Evolutionary conservation across 2,113 vertebrate genomes (phyloP).

Genomic region (Crypturellus undulatus): DNA sequence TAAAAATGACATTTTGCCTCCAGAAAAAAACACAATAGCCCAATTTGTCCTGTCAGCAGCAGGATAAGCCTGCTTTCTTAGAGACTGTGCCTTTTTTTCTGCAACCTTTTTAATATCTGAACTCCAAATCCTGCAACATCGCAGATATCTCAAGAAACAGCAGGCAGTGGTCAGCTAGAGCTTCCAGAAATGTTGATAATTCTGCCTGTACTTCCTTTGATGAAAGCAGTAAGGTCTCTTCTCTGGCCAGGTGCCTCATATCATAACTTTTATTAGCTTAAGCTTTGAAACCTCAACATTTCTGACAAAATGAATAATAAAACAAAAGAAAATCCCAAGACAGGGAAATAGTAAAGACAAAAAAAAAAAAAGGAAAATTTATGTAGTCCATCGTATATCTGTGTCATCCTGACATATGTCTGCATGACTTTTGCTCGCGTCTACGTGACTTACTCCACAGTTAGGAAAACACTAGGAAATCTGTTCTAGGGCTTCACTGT

Average conservation of each 20-base stretch:
- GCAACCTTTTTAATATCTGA: neutral
- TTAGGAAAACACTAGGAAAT: neutral
- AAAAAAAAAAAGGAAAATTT: neutral
- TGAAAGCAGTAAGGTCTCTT: neutral
- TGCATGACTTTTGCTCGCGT: neutral
- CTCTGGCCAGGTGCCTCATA: neutral
- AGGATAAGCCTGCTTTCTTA: no score
- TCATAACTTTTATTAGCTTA: neutral
- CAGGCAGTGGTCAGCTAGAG: neutral
- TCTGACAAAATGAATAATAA: neutral
- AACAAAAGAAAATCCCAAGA: neutral
- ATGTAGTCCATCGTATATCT: neutral
- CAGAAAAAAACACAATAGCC: neutral
- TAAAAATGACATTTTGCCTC: neutral
- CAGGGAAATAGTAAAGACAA: neutral
- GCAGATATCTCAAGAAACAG: neutral
- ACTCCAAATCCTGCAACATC: neutral
- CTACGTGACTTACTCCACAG: neutral
- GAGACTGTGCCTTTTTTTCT: neutral
- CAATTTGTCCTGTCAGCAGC: neutral
- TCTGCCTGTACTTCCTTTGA: neutral
- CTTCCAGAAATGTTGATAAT: neutral
- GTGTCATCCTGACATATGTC: neutral
- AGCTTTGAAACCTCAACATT: neutral
- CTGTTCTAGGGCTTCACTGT: neutral